Evolutionary conservation across 2,888 invertebrate genomes (phyloP), one percentile per base, ranked within the genome.

Genomic region (Drosophila setosimentum): DNA sequence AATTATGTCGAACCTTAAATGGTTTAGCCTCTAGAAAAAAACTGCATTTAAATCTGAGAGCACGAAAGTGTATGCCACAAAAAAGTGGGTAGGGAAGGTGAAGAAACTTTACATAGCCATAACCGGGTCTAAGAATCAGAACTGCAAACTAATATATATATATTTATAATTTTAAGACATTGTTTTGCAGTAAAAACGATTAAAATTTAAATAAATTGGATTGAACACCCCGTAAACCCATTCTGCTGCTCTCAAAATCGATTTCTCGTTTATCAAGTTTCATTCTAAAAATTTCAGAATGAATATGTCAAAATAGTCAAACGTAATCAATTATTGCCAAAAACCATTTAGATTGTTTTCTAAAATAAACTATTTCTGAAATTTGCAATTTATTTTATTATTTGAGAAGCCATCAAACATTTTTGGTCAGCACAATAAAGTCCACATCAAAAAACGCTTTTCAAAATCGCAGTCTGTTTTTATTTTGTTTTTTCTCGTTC

Each of bases 391-490:
- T 33, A 24, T 24, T 35, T 16, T 49, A 18, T 27, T 21, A 50
- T 50, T 69, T 49, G 16, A 11, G 13, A 11, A 48, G 32, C n/a
- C 35, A 27, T 35, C 21, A 53, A 40, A 48, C 21, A 48, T 24
- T 16, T 55, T 53, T 60, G 45, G 16, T 45, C 30, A 50, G 27
- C 35, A 54, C 64, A 63, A 71, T 70, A 69, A 80, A 76, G 59
- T 54, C 51, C 63, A 73, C 76, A 85, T 86, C 70, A 74, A 85
- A 85, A 82, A 68, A 68, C 73, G 63, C 78, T 87, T 68, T 74
- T 67, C 62, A 57, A 69, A 76, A 68, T 70, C 50, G 70, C 35
- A 60, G 54, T 49, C 68, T 18, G 2, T 11, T 24, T 53, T 24
- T 42, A 18, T 29, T 49, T 18, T 18, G 29, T n/a, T 1, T 21